Conservation (phyloP, 2,888 invertebrate genomes). For the Euproctis similis region DNA sequence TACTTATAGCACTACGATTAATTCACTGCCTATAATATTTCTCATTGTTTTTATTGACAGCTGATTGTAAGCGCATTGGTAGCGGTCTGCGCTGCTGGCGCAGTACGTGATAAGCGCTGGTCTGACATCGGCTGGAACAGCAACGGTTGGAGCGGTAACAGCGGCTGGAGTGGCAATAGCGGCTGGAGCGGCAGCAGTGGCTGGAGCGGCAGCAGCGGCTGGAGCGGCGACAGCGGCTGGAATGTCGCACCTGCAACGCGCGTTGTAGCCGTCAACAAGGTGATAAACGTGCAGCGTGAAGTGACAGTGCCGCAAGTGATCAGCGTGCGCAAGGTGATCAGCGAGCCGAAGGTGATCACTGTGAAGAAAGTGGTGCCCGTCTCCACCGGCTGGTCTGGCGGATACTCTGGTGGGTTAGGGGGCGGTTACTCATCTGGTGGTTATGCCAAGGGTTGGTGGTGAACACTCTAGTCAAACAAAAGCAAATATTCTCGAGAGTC, state of each 20-base stretch:
- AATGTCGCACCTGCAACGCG: slow-evolving; percentile 18
- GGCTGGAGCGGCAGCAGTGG: slow-evolving; percentile 1
- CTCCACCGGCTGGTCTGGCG: slow-evolving; percentile 13
- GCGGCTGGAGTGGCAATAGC: slow-evolving; percentile 1
- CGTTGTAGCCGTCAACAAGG: slow-evolving; percentile 33
- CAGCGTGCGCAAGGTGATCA: slow-evolving; percentile 38
- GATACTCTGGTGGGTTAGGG: no score
- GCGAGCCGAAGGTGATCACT: slow-evolving; percentile 43
- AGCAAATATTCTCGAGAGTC: no score
- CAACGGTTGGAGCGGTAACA: slow-evolving; percentile 7
- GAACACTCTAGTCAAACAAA: not conserved
- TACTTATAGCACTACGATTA: not conserved
- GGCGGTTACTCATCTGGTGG: slow-evolving; percentile 11
- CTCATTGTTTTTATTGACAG: slow-evolving; percentile 5
- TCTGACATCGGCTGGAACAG: not conserved
- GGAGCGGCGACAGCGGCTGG: not conserved
- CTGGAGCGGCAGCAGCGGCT: not conserved
- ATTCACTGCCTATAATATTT: not conserved
- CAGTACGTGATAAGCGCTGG: slow-evolving; percentile 18
- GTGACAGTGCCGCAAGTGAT: slow-evolving; percentile 37
- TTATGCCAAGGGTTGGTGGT: not conserved
- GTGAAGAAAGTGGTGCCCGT: slow-evolving; percentile 45
- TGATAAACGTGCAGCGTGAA: slow-evolving; percentile 38
- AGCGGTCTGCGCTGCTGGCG: slow-evolving; percentile 11
- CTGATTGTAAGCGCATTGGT: slow-evolving; percentile 13